phyloP scores from a whole-genome alignment of 1,140 invertebrate genomes.

The Popillia japonica region DNA sequence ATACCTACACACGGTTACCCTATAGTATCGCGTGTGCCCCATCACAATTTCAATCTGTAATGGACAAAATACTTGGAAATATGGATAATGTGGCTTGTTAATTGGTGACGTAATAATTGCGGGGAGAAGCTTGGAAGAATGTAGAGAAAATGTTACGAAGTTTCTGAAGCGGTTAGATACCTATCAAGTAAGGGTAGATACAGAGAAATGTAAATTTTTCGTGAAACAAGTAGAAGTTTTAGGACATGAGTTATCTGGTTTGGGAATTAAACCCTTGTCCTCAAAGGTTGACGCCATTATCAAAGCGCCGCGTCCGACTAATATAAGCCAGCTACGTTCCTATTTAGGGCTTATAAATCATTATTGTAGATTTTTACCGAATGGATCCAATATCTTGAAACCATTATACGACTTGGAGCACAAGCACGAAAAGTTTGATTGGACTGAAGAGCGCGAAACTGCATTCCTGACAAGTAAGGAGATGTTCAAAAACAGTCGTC shows the following conservation, averaged over 20 bases:
- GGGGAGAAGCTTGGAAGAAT: background rate
- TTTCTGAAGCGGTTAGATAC: background rate
- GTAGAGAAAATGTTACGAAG: background rate
- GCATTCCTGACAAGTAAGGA: constrained; percentile 52
- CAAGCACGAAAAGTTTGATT: constrained; percentile 45
- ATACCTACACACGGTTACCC: constrained; percentile 28
- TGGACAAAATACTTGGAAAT: constrained; percentile 25
- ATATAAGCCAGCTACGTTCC: constrained; percentile 16
- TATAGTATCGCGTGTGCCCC: constrained; percentile 23
- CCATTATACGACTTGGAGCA: constrained; percentile 42
- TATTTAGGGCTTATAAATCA: constrained; percentile 36
- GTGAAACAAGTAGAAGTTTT: background rate
- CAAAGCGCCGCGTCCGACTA: background rate
- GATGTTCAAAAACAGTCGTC: constrained; percentile 46
- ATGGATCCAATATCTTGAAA: constrained; percentile 6
- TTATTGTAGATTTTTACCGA: constrained; percentile 5
- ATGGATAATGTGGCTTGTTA: constrained; percentile 4
- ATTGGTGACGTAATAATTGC: background rate
- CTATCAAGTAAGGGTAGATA: constrained; percentile 25
- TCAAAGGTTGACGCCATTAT: constrained; percentile 24
- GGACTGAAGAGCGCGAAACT: constrained; percentile 46
- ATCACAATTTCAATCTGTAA: constrained; percentile 31
- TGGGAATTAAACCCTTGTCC: background rate
- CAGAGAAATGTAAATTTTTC: constrained; percentile 16
- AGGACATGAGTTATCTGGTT: background rate